Base-by-base conservation (phyloP, 2,113 vertebrate species). In the Oncorhynchus masou region DNA sequence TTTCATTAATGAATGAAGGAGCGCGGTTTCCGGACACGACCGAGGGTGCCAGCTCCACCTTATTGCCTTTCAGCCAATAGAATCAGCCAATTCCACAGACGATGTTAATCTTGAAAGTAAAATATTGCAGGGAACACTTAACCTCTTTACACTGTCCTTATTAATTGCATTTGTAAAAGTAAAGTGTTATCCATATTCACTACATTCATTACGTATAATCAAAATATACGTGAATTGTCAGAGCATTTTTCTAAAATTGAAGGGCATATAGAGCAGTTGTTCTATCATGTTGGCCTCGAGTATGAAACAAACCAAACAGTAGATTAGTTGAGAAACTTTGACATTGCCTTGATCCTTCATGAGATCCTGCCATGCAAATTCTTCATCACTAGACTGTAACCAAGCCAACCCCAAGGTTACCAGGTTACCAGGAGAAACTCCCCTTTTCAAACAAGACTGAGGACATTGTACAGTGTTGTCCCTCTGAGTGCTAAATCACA, bases 21-120 rank as follows among this genome's bases (percentile, higher is more conserved):
- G 9, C 39, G 39, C 39, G 9, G 78, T 64, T 89, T 87, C 87
- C 84, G 81, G 83, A 74, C 60, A 45, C 67, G 39, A 45, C 39
- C 39, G 39, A 45, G 9, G 8, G 39, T 45, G 13, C 51, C 79
- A 85, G 82, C 86, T 85, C 86, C 90, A 80, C 91, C 91, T 88
- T 45, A 45, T 45, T 62, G 16, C 31, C 70, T 60, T 45, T 45
- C 39, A 12, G 39, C 90, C 90, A 91, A 91, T 90, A 20, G 57
- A 76, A 68, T 31, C 51, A 65, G 65, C 66, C 4, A 77, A 19
- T 24, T 71, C 59, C n/a, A 11, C 39, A 22, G 59, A 62, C 59
- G n/a, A 62, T 62, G 22, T 24, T 22, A 7, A 13, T 9, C 19
- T 22, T 62, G 7, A 22, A n/a, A 15, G 27, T 15, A 15, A 16